Conservation (phyloP, 1,140 invertebrate species). For the Lerema accius region DNA sequence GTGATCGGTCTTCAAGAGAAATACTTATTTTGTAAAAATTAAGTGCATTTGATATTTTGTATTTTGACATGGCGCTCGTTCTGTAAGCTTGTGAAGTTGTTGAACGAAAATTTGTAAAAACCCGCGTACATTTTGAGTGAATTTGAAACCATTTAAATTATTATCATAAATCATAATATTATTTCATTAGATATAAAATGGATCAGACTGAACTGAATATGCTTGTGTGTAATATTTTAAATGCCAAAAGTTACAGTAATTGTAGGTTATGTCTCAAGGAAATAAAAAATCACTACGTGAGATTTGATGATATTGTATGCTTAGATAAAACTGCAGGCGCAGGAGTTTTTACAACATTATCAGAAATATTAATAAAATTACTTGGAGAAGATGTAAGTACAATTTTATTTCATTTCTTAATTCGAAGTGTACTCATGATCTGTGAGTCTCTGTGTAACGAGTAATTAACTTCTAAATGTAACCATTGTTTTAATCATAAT, state of each 20-base stretch:
- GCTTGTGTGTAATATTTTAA: slow-evolving; percentile 63
- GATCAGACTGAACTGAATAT: slow-evolving; percentile 49
- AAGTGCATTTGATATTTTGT: background rate
- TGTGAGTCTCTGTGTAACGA: too few species aligned
- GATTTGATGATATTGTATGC: slow-evolving; percentile 55
- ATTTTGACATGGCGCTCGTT: slow-evolving; percentile 37
- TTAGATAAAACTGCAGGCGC: slow-evolving; percentile 34
- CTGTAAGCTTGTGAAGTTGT: slow-evolving; percentile 42
- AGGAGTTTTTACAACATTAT: slow-evolving; percentile 43
- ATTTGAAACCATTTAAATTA: slow-evolving; percentile 8
- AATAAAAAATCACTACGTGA: slow-evolving; percentile 58
- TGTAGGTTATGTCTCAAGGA: slow-evolving; percentile 71
- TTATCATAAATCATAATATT: too few species aligned
- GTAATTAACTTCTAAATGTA: too few species aligned
- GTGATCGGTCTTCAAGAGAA: background rate
- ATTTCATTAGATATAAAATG: slow-evolving; percentile 39
- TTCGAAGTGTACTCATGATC: too few species aligned
- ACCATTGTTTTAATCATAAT: too few species aligned
- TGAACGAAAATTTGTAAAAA: slow-evolving; percentile 66
- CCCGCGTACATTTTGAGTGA: slow-evolving; percentile 57
- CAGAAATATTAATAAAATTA: slow-evolving; percentile 51
- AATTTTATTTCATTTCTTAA: background rate
- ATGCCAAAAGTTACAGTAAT: slow-evolving; percentile 57
- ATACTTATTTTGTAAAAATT: background rate
- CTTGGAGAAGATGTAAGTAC: slow-evolving; percentile 56